Base-by-base conservation (phyloP, 2,113 vertebrate genomes). In the Thalassarche chlororhynchos region DNA sequence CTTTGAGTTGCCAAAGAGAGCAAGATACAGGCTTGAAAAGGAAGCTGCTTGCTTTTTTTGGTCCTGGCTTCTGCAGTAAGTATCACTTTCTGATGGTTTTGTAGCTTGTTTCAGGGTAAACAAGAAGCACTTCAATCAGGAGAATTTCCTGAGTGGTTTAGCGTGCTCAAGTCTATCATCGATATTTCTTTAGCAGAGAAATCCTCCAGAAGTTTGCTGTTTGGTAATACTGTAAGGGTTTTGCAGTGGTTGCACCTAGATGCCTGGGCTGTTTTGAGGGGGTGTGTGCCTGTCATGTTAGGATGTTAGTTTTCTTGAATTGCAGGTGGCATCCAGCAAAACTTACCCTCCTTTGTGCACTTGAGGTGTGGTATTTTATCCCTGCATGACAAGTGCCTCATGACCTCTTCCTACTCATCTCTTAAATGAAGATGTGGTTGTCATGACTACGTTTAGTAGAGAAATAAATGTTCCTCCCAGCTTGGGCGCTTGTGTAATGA, bases 351-450 rank as follows among this genome's bases (percentile, higher is more conserved):
- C 83, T 69, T 42, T 49, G 16, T 0, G 3, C 7, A 2, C 60
- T 13, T 20, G 89, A 94, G 91, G 57, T 70, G 75, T 81, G 85
- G 64, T 71, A 4, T 87, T 92, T 90, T 87, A 81, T 92, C 62
- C 40, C 20, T 70, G 83, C 85, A 5, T 91, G 88, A 89, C 58
- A 64, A 87, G 83, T 51, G 54, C 64, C 69, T 91, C 60, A 4
- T 88, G 87, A 93, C 88, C 80, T 91, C 85, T 79, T 85, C 42
- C 82, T 49, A 74, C 46, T 91, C 42, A 9, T 90, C 68, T 90
- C 75, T 90, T 49, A 49, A 83, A 85, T 76, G 90, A 90, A 90
- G 83, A 94, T 92, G 87, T 97, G 70, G 90, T 97, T 96, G 97
- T 91, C 91, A 89, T 95, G 93, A 29, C 84, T 96, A 96, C 86